phyloP scores from a whole-genome alignment of 1,140 invertebrate genomes.

The Periplaneta americana region DNA sequence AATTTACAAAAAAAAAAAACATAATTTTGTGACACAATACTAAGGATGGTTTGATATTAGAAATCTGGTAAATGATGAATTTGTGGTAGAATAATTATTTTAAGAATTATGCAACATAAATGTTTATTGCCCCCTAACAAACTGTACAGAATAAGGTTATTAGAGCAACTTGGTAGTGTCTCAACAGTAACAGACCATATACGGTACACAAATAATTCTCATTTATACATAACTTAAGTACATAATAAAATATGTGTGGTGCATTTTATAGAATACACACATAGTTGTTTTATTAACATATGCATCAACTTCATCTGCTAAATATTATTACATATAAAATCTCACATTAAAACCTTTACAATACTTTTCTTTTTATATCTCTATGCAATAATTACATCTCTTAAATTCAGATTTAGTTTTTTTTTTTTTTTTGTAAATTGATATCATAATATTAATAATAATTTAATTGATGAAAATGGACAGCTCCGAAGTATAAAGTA shows the following conservation, averaged over 20 bases:
- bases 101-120: not conserved
- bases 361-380: not conserved
- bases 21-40: too few relatives aligned
- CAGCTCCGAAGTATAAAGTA: not conserved
- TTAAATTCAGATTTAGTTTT: not conserved
- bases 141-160: not conserved
- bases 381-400: not conserved
- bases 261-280: not conserved
- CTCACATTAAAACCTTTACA: not conserved
- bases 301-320: not conserved
- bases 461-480: not conserved
- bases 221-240: not conserved
- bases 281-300: not conserved
- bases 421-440: not conserved
- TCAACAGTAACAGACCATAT: not conserved
- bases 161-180: not conserved
- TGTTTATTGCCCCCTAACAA: not conserved
- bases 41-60: too few relatives aligned
- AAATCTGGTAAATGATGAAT: too few relatives aligned
- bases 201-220: not conserved
- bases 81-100: too few relatives aligned
- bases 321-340: not conserved
- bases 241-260: not conserved
- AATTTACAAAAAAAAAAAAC: too few relatives aligned
- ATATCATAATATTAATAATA: not conserved